Percentiles rank a stretch among this genome's conserved stretches.
Conservation (phyloP, 2,888 invertebrate species). For the Drosophila eohydei region DNA sequence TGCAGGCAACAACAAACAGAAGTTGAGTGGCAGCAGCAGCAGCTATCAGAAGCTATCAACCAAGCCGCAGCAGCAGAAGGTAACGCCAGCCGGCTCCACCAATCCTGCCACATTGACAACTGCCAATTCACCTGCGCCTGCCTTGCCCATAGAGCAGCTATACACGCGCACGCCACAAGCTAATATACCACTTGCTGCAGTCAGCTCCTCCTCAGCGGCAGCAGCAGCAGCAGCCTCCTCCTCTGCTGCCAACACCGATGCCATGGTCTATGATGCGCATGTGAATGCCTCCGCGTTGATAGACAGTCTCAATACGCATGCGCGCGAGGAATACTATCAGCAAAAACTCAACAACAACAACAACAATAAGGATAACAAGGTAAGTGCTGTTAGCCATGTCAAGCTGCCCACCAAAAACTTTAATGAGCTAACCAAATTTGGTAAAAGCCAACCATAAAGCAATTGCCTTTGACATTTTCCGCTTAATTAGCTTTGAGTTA, state of each 20-base stretch:
- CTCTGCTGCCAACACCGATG: conserved; percentile 53
- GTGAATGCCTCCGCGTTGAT: conserved; percentile 85
- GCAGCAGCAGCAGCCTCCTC: conserved; percentile 25
- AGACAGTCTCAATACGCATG: conserved; percentile 84
- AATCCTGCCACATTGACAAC: conserved; percentile 45
- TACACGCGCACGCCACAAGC: conserved; percentile 74
- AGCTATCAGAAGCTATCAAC: conserved; percentile 47
- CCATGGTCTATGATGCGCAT: conserved; percentile 83
- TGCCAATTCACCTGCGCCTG: conserved; percentile 54
- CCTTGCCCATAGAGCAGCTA: conserved; percentile 69
- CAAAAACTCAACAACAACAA: conserved; percentile 72
- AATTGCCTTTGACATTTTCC: conserved; percentile 49
- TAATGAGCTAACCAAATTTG: conserved; percentile 26
- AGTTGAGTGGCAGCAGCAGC: conserved; percentile 40
- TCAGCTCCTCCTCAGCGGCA: conserved; percentile 36
- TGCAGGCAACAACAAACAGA: conserved; percentile 53
- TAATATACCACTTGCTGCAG: conserved; percentile 60
- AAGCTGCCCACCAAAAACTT: conserved; percentile 3
- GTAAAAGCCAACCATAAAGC: conserved; percentile 34
- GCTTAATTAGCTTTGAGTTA: conserved; percentile 63
- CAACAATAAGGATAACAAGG: conserved; percentile 79
- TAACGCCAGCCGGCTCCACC: conserved; percentile 41
- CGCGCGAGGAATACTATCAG: conserved; percentile 84
- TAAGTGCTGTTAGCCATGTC: conserved; percentile 54
- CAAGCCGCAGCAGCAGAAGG: conserved; percentile 67